A percentile compares a stretch with the other conserved stretches of the same genome.
These are phyloP conservation scores for Triplophysa rosa DNA, from an alignment of 2,113 vertebrate genomes.

Conservation along the genomic window DNA sequence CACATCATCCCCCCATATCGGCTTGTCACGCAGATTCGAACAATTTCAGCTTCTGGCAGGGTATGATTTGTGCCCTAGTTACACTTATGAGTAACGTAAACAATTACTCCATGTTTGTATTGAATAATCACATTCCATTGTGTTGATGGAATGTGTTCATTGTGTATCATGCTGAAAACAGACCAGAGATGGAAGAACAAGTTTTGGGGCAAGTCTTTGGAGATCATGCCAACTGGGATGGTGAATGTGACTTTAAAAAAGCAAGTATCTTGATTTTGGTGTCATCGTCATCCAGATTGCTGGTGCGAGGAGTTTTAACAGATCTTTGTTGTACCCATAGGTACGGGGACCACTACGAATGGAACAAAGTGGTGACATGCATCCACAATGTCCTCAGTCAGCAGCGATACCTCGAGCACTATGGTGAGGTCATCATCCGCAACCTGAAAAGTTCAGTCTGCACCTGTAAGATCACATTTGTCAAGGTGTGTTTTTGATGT, in stretches of 20 bases:
- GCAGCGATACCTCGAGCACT: conserved; percentile 97
- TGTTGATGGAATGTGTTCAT: background rate
- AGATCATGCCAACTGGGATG: conserved; percentile 95
- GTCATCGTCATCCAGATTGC: background rate
- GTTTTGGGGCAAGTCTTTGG: conserved; percentile 99
- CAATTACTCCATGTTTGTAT: background rate
- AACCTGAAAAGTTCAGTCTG: conserved; percentile 82
- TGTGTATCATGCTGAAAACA: conserved; percentile 64
- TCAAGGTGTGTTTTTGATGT: conserved; percentile 80
- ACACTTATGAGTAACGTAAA: background rate
- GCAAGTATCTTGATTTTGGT: conserved; percentile 72
- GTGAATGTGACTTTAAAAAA: conserved; percentile 87
- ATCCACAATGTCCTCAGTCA: conserved; percentile 97
- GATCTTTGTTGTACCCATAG: conserved; percentile 54
- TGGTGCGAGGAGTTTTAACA: background rate
- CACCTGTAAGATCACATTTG: conserved; percentile 92
- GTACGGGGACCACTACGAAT: conserved; percentile 92
- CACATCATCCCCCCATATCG: conserved; percentile 87
- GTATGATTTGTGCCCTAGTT: conserved; percentile 65
- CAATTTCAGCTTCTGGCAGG: conserved; percentile 89
- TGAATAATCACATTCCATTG: background rate
- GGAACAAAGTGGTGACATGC: conserved; percentile 99
- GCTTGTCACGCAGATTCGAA: conserved; percentile 84
- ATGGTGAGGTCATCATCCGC: conserved; percentile 91
- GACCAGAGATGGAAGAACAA: conserved; percentile 99